A percentile compares a stretch with the other conserved stretches of the same genome.
These are phyloP conservation scores for Cherax quadricarinatus DNA, from an alignment of 1,140 invertebrate species.

Conservation along the genomic window DNA sequence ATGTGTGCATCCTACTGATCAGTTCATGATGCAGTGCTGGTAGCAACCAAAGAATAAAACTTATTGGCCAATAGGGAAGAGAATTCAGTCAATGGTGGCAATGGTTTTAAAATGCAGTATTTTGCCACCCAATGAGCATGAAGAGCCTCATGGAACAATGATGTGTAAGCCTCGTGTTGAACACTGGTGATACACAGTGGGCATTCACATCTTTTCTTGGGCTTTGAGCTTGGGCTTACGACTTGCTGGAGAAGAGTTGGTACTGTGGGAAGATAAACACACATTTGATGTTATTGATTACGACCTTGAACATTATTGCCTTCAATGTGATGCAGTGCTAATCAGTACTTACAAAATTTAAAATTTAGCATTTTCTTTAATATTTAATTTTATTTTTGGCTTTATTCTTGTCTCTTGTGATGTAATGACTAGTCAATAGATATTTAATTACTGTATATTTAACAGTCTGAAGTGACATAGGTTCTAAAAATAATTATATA, in stretches of 20 bases:
- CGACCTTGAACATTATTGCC: background rate
- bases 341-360: too few relatives aligned
- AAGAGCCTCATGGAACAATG: too few relatives aligned
- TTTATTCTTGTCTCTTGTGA: too few relatives aligned
- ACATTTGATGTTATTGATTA: background rate
- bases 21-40: background rate
- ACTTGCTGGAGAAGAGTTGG: slow-evolving; percentile 65
- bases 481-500: too few relatives aligned
- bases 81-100: background rate
- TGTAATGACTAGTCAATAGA: too few relatives aligned
- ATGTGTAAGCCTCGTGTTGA: background rate
- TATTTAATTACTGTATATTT: too few relatives aligned
- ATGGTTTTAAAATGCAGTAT: background rate
- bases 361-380: background rate
- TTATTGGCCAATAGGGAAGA: background rate
- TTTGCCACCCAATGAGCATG: background rate
- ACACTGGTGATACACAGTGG: too few relatives aligned
- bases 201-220: background rate
- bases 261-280: slow-evolving; percentile 24
- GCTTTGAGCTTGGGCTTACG: slow-evolving; percentile 19
- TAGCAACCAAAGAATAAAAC: background rate
- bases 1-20: background rate
- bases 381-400: background rate
- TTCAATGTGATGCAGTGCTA: background rate
- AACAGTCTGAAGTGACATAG: too few relatives aligned